Conservation (phyloP, 2,113 vertebrate species). For the Hipposideros armiger region DNA sequence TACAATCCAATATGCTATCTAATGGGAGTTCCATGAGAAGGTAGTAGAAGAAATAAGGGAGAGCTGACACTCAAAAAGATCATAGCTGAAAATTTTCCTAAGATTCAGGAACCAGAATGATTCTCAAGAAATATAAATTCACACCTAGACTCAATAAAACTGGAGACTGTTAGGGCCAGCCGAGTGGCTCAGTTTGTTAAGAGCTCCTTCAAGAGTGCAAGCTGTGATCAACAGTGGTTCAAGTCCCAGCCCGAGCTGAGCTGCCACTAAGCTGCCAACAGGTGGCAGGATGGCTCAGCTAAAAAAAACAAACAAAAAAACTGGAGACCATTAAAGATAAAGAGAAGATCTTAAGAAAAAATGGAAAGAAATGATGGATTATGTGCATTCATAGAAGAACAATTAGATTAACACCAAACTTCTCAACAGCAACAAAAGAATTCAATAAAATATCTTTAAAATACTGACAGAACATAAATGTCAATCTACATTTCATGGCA, state of each 20-base stretch:
- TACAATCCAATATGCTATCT: neutral
- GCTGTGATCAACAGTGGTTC: too few relatives aligned
- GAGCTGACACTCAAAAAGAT: neutral
- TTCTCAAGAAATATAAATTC: neutral
- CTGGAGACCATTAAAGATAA: neutral
- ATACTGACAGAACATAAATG: neutral
- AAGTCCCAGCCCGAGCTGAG: too few relatives aligned
- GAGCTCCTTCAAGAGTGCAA: too few relatives aligned
- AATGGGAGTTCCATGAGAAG: neutral
- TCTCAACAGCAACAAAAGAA: neutral
- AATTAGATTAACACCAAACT: neutral
- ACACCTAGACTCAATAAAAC: neutral
- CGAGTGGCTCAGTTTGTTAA: too few relatives aligned
- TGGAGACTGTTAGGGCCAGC: neutral
- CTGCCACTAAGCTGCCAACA: too few relatives aligned
- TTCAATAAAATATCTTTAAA: constrained; percentile 13
- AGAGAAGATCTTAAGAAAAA: neutral
- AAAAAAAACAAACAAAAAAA: neutral
- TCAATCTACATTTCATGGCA: neutral
- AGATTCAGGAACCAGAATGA: neutral
- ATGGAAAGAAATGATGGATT: neutral
- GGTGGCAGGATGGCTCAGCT: too few relatives aligned
- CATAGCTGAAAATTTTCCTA: neutral
- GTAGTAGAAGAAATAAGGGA: neutral
- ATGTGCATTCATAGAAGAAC: neutral